A percentile compares a stretch with the other conserved stretches of the same genome.
Conservation (phyloP, 2,888 invertebrate genomes). For the Acanthosepion lycidas region DNA sequence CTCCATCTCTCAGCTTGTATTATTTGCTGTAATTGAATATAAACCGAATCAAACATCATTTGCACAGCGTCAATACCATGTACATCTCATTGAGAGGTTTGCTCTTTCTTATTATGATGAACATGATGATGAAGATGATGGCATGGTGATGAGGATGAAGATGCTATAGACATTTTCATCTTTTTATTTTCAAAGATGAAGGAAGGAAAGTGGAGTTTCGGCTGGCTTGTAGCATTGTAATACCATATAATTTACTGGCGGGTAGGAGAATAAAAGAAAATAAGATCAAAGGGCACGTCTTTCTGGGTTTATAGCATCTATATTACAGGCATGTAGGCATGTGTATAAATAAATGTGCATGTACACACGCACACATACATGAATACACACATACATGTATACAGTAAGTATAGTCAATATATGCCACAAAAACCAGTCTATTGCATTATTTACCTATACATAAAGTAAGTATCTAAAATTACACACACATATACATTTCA, state of each 20-base stretch:
- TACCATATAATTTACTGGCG: background rate
- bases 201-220: background rate
- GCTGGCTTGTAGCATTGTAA: background rate
- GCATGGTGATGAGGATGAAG: background rate
- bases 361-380: background rate
- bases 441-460: no score
- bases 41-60: background rate
- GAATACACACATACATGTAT: no score
- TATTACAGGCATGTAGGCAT: background rate
- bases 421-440: no score
- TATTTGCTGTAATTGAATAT: conserved; percentile 9
- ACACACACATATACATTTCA: no score
- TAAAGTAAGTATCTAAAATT: no score
- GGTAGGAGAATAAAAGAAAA: background rate
- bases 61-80: background rate
- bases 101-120: background rate
- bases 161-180: background rate
- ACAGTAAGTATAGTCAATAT: no score
- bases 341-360: background rate
- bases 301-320: background rate
- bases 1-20: background rate
- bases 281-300: background rate
- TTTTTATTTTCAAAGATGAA: background rate
- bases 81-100: background rate
- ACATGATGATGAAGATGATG: background rate